Base-by-base conservation (phyloP, 2,888 invertebrate genomes). In the Amaurobius ferox region DNA sequence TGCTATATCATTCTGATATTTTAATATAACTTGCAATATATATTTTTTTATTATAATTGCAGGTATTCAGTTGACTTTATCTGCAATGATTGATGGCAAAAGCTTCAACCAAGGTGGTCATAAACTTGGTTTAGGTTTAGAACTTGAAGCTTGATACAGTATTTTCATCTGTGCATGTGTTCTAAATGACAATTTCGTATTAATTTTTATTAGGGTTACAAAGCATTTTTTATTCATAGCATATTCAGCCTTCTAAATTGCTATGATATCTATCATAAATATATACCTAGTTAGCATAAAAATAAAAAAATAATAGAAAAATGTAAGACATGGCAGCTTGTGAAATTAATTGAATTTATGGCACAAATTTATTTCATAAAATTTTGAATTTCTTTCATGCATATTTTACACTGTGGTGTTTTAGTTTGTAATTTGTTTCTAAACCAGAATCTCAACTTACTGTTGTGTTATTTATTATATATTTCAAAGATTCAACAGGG, bases 21-120 rank as follows among this genome's bases (percentile, higher is more conserved):
- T 0, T 29, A 16, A 28, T 32, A 26, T 28, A 66, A 30, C 11
- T 19, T 61, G 0, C n/a, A 9, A 23, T n/a, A n/a, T 55, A 23
- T 55, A n/a, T 35, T 35, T 35, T 35, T 66, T 66, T 55, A 3
- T 55, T 2, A 2, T 35, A 26, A 30, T 48, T 29, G n/a, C 30
- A 90, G 98, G 98, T 95, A 95, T 98, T 89, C 95, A 95, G 90
- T 92, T 98, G 90, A 96, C 96, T 76, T 93, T 98, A 91, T 98
- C 98, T 48, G 94, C 97, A 85, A 94, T 97, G 91, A 95, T 99
- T 92, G 98, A 99, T 92, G 98, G 96, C 79, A 97, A 97, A 94
- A 98, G 98, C 94, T 97, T 98, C 93, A 97, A 97, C 92, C 96
- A 96, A 89, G 98, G 98, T 89, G 98, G 98, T 87, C 98, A 99